Evolutionary conservation across 2,888 invertebrate genomes (phyloP), one percentile per base, ranked within the genome.

Genomic region (Eudemis profundana): DNA sequence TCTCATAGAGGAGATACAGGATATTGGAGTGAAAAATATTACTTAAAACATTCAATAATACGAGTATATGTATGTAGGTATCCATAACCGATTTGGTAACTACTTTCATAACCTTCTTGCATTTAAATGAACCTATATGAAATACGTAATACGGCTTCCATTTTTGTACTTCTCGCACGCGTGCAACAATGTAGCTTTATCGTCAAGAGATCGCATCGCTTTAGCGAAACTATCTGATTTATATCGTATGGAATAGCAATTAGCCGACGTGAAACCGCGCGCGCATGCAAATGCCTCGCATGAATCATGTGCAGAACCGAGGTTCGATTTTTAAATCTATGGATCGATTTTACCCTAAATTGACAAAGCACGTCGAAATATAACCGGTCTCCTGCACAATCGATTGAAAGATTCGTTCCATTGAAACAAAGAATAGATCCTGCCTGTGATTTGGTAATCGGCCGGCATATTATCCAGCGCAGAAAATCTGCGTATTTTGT

Each of bases 191-290:
- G 42, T 36, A 36, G 27, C 56, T 51, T 65, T 47, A 56, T 56
- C 71, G 70, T 61, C 57, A 65, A 70, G 72, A 68, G 56, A 27
- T 44, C 44, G 57, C 40, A 62, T 64, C 64, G 60, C 66, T 70
- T 72, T 70, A 62, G 65, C 65, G 69, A 61, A 69, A 72, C 71
- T 76, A 72, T 74, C 81, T 86, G 83, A 89, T 90, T 85, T 86
- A 85, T 85, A 84, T 84, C 79, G 75, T 78, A 82, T 77, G 79
- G 84, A 85, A 86, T 84, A 85, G 82, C 84, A 89, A 90, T 86
- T 87, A 86, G 78, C 78, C 76, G 72, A 75, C 72, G 79, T 71
- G 79, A 78, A 69, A 70, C 70, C 57, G 68, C 76, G 77, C 83
- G 71, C 69, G 69, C 83, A 86, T 86, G 88, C 84, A 83, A 89